Conservation (phyloP, 2,888 invertebrate genomes). For the Busseola fusca region DNA sequence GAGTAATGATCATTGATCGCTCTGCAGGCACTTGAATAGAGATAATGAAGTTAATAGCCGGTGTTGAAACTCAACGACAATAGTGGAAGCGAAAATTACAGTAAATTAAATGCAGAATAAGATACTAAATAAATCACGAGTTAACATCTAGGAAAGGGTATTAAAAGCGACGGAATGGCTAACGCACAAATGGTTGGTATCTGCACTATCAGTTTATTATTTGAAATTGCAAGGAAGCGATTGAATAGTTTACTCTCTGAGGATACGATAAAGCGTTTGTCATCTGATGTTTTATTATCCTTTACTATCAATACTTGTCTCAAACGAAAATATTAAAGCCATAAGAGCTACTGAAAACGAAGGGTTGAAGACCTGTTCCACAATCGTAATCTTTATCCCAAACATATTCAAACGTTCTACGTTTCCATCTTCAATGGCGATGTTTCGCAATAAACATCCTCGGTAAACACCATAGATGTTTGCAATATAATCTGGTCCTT, state of each 20-base stretch:
- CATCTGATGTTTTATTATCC: slow-evolving; percentile 8
- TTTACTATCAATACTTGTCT: background rate
- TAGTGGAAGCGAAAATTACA: slow-evolving; percentile 42
- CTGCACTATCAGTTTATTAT: slow-evolving; percentile 4
- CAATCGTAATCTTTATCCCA: slow-evolving; percentile 33
- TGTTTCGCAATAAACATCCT: slow-evolving; percentile 41
- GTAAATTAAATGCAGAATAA: slow-evolving; percentile 43
- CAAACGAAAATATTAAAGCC: slow-evolving; percentile 48
- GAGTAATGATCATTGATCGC: slow-evolving; percentile 57
- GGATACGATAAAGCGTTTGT: slow-evolving; percentile 9
- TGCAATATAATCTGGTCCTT: slow-evolving; percentile 56
- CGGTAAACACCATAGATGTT: slow-evolving; percentile 23
- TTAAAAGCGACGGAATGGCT: slow-evolving; percentile 31
- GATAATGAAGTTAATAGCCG: slow-evolving; percentile 48
- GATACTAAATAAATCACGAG: slow-evolving; percentile 46
- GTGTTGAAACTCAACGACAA: slow-evolving; percentile 45
- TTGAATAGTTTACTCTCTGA: slow-evolving; percentile 9
- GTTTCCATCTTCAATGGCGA: slow-evolving; percentile 22
- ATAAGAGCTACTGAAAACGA: slow-evolving; percentile 26
- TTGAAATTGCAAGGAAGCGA: slow-evolving; percentile 27
- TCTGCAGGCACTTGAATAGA: slow-evolving; percentile 47
- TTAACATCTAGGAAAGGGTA: slow-evolving; percentile 18
- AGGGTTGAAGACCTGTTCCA: slow-evolving; percentile 20
- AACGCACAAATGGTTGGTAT: slow-evolving; percentile 21
- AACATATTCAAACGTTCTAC: slow-evolving; percentile 16